A percentile compares a stretch with the other conserved stretches of the same genome.
phyloP scores from a whole-genome alignment of 2,797 vertebrate genomes.

The Lepilemur septentrionalis region DNA sequence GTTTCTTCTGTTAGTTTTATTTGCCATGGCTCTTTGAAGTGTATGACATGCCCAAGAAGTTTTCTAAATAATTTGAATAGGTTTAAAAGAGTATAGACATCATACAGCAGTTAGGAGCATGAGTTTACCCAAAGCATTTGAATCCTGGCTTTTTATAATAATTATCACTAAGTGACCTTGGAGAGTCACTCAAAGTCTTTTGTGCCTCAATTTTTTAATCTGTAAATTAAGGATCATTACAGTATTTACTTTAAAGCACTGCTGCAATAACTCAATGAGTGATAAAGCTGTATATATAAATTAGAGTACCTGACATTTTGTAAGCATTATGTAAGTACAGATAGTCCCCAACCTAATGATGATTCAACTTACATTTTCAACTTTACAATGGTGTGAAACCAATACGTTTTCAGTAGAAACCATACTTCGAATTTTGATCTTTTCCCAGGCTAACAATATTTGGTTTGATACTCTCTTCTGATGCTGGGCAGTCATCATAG shows the following conservation, averaged over 20 bases:
- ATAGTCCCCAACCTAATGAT: not conserved
- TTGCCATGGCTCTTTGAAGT: not conserved
- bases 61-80: not conserved
- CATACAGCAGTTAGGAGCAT: not conserved
- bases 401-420: not conserved
- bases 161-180: not conserved
- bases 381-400: not conserved
- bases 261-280: not conserved
- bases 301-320: not conserved
- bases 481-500: too few species aligned
- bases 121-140: not conserved
- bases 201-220: not conserved
- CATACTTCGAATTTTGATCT: not conserved
- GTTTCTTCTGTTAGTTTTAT: not conserved
- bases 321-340: not conserved
- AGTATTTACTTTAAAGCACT: not conserved
- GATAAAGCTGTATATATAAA: not conserved
- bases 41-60: not conserved
- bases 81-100: not conserved
- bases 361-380: not conserved
- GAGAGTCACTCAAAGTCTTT: not conserved
- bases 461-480: not conserved
- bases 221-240: not conserved
- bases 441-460: not conserved
- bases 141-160: not conserved